Evolutionary conservation across 2,888 invertebrate species (phyloP).

Genomic region (Alcis repandata): DNA sequence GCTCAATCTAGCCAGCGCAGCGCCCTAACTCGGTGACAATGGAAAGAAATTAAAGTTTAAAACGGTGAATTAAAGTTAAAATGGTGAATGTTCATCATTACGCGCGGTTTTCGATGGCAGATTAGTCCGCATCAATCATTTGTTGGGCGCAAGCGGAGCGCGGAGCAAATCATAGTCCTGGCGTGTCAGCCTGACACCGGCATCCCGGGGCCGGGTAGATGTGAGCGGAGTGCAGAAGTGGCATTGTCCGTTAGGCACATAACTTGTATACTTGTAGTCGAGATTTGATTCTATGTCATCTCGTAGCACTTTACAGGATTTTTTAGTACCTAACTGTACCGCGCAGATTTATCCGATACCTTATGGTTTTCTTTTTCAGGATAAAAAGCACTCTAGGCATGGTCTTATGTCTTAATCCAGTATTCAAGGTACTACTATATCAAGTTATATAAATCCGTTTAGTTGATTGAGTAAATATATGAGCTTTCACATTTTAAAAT

Average conservation of each 20-base stretch:
- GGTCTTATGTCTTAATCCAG: too few species aligned
- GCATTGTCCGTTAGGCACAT: neutral
- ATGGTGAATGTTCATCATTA: slow-evolving; percentile 67
- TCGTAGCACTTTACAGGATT: too few species aligned
- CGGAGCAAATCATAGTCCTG: slow-evolving; percentile 83
- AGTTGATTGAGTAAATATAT: too few species aligned
- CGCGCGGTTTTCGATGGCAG: slow-evolving; percentile 72
- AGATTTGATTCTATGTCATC: too few species aligned
- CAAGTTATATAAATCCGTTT: too few species aligned
- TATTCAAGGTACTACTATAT: too few species aligned
- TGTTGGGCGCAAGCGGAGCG: slow-evolving; percentile 79
- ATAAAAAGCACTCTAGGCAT: too few species aligned
- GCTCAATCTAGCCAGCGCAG: slow-evolving; percentile 37
- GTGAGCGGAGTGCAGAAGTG: slow-evolving; percentile 13
- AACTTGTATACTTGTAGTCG: too few species aligned
- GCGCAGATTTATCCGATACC: too few species aligned
- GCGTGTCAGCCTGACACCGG: slow-evolving; percentile 79
- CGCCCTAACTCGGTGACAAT: slow-evolving; percentile 49
- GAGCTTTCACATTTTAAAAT: too few species aligned
- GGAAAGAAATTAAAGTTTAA: slow-evolving; percentile 60
- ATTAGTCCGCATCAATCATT: slow-evolving; percentile 79
- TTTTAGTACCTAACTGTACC: too few species aligned
- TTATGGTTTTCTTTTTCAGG: too few species aligned
- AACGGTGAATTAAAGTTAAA: slow-evolving; percentile 53
- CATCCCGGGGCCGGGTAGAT: slow-evolving; percentile 62